Percentiles rank a stretch among this genome's conserved stretches.
phyloP scores from a whole-genome alignment of 2,113 vertebrate species.

The Strix aluco region DNA sequence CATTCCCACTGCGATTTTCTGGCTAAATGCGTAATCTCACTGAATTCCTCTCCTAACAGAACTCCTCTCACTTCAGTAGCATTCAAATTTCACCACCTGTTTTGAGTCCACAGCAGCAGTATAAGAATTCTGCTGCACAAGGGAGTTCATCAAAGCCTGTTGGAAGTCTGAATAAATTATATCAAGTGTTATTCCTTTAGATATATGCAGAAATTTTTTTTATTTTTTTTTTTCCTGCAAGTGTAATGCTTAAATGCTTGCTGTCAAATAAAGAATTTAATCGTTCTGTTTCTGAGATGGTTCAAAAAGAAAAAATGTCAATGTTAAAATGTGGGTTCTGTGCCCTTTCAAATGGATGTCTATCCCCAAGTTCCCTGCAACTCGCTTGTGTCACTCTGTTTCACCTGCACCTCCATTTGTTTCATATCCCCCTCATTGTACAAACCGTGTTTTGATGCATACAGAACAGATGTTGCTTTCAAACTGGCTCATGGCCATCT shows the following conservation, averaged over 20 bases:
- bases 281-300: not conserved
- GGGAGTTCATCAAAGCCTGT: not conserved
- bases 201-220: not conserved
- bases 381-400: not conserved
- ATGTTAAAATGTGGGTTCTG: not conserved
- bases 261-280: not conserved
- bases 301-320: fast-evolving
- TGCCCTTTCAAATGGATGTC: not conserved
- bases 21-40: not conserved
- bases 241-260: not conserved
- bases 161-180: not conserved
- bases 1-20: not conserved
- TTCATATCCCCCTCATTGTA: not conserved
- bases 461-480: not conserved
- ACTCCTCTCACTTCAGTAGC: not conserved
- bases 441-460: not conserved
- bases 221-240: not conserved
- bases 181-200: not conserved
- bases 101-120: not conserved
- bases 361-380: not conserved
- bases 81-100: not conserved
- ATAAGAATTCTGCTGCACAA: not conserved
- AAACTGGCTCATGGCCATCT: not conserved
- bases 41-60: not conserved
- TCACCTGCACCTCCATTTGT: fast-evolving